Base-by-base conservation (phyloP, 2,888 invertebrate genomes). In the Drosophila kanekoi region DNA sequence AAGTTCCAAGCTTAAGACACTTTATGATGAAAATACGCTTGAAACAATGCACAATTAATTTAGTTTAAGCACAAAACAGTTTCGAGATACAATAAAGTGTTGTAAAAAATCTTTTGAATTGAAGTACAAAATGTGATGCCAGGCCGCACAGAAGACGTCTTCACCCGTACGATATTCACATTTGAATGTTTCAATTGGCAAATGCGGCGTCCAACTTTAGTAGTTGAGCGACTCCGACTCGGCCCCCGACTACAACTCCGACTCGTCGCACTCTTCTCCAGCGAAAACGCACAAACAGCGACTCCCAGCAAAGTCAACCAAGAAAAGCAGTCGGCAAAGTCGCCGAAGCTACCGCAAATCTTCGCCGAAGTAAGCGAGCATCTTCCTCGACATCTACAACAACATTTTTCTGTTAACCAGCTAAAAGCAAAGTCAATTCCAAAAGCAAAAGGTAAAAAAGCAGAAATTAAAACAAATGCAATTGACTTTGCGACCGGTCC, bases 121-220 rank as follows among this genome's bases (percentile, higher is more conserved):
- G 37, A 59, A 60, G 20, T 72, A 57, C 62, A 68, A 65, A 77
- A 62, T 72, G 76, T 67, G 77, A 76, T 88, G 77, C 84, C 72
- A 79, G 79, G 76, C 79, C 87, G 85, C 79, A 85, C 77, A 81
- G 85, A 86, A 87, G 82, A 91, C 92, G 92, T 92, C 92, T 92
- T 91, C 89, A 89, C 92, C 89, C 91, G 90, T 90, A 90, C 92
- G 92, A 90, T 91, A 92, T 91, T 91, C 91, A 91, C 91, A 91
- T 92, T 91, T 91, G 92, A 92, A 92, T 92, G 92, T 90, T 91
- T 91, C 91, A 87, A 90, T 89, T 90, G 89, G 88, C 90, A 90
- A 91, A 88, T 85, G 86, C 87, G 90, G 90, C 90, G 88, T 88
- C 91, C 90, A 91, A 90, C 92, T 91, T 91, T 91, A 91, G 91